Percentiles rank a stretch among this genome's conserved stretches.
Conservation (phyloP, 2,113 vertebrate species). For the Rhinopomastus cyanomelas region DNA sequence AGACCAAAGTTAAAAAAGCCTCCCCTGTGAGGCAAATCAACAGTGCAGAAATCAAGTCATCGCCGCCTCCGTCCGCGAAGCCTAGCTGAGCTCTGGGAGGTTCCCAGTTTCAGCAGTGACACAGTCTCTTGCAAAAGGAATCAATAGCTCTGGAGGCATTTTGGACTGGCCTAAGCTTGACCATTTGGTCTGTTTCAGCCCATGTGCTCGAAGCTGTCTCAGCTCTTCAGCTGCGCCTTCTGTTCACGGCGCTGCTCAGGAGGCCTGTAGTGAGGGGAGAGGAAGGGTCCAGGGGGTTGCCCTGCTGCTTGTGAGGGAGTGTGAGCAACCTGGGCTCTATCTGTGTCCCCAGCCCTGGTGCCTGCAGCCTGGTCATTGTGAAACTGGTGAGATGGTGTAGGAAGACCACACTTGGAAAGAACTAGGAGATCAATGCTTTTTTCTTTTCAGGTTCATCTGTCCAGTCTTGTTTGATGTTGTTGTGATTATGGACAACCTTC, state of each 20-base stretch:
- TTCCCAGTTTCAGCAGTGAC: background rate
- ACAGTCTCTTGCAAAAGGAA: background rate
- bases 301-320: background rate
- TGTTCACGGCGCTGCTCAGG: background rate
- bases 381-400: background rate
- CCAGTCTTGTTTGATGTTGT: background rate
- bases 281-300: background rate
- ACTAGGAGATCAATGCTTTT: background rate
- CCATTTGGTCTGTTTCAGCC: background rate
- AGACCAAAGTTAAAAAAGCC: too few species aligned
- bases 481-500: background rate
- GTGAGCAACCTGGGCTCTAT: background rate
- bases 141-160: background rate
- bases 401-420: rapidly evolving
- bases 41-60: background rate
- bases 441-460: background rate
- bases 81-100: background rate
- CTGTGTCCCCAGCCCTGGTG: background rate
- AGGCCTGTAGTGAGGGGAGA: background rate
- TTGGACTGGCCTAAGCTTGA: background rate
- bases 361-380: background rate
- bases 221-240: background rate
- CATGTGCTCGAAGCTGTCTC: background rate
- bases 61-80: background rate
- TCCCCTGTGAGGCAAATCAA: too few species aligned